Conservation (phyloP, 2,797 vertebrate species). For the Cirrhinus molitorella region DNA sequence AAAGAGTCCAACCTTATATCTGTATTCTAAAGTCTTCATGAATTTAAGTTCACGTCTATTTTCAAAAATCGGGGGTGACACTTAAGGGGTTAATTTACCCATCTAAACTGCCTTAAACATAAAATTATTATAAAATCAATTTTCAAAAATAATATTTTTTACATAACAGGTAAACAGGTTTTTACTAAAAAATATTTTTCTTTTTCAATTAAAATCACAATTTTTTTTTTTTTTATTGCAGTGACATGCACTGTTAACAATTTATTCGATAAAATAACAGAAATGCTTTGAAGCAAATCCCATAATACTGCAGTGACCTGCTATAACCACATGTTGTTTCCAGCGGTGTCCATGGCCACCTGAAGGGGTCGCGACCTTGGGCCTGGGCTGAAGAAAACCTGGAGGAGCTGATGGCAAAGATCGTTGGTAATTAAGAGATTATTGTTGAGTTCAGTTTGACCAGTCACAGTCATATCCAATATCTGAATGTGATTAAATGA, state of each 20-base stretch:
- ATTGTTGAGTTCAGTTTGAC: neutral
- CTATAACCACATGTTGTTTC: slow-evolving; percentile 46
- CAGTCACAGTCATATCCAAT: neutral
- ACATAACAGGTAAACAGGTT: neutral
- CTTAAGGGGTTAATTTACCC: too few relatives aligned
- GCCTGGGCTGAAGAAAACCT: slow-evolving; percentile 88
- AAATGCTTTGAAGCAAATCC: neutral
- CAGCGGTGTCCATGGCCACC: slow-evolving; percentile 89
- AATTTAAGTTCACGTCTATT: too few relatives aligned
- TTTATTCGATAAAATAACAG: neutral
- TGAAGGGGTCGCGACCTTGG: slow-evolving; percentile 85
- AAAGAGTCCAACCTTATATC: too few relatives aligned
- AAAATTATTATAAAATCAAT: too few relatives aligned
- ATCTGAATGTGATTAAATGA: neutral
- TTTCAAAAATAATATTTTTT: neutral
- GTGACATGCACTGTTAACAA: neutral
- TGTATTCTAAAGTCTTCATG: too few relatives aligned
- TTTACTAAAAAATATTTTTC: neutral
- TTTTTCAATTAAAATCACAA: neutral
- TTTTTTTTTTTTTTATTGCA: neutral
- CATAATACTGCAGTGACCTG: neutral
- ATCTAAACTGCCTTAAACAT: too few relatives aligned
- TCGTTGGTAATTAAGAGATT: slow-evolving; percentile 84
- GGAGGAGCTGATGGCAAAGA: slow-evolving; percentile 82
- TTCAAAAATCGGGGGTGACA: too few relatives aligned